Conservation (phyloP, 2,113 vertebrate species). For the Microcebus jonahi region DNA sequence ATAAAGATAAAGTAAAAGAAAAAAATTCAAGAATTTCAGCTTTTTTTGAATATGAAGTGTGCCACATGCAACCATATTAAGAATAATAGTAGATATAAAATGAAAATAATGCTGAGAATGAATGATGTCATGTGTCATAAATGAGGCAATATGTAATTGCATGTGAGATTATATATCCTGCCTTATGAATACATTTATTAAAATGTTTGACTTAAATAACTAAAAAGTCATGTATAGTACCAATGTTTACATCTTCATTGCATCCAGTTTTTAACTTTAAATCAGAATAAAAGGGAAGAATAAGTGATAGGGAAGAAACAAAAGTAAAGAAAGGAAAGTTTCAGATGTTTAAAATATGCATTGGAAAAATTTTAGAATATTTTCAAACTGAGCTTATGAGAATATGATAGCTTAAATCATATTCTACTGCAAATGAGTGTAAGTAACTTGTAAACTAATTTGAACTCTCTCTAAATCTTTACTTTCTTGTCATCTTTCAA, state of each 20-base stretch:
- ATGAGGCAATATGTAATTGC: background rate
- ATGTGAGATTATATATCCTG: background rate
- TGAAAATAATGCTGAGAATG: background rate
- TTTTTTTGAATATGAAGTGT: background rate
- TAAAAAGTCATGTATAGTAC: background rate
- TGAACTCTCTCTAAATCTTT: background rate
- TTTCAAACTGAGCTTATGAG: background rate
- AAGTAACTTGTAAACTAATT: conserved; percentile 2
- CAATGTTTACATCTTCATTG: background rate
- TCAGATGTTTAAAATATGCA: background rate
- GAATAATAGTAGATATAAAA: background rate
- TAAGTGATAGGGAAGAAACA: background rate
- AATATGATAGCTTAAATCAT: background rate
- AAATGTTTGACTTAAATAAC: background rate
- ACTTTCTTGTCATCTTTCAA: background rate
- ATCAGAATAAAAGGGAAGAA: background rate
- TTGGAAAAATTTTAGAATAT: background rate
- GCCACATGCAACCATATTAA: background rate
- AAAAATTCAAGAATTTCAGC: background rate
- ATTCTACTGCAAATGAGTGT: background rate
- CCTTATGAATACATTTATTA: background rate
- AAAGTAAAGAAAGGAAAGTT: background rate
- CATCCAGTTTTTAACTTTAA: background rate
- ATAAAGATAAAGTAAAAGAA: background rate
- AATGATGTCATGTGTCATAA: background rate